Evolutionary conservation across 2,888 invertebrate species (phyloP).

Genomic region (Bibio marci): DNA sequence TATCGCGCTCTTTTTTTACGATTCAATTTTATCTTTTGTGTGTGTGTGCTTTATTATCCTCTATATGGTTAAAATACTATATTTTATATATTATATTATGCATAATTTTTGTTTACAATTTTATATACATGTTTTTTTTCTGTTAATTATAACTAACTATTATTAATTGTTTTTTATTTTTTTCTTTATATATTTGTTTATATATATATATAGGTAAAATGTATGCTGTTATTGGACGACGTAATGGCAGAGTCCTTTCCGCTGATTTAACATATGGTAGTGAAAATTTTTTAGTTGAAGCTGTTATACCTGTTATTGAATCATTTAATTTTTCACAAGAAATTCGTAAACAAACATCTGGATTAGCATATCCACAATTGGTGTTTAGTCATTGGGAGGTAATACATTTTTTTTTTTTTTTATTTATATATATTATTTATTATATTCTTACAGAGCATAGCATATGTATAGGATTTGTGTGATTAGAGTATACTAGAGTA

Average conservation of each 20-base stretch:
- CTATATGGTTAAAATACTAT: too few species aligned
- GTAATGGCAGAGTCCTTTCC: slow-evolving; percentile 74
- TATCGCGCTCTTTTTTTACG: too few species aligned
- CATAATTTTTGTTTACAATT: too few species aligned
- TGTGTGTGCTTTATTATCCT: too few species aligned
- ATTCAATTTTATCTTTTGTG: too few species aligned
- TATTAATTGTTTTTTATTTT: slow-evolving; percentile 4
- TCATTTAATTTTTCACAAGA: slow-evolving; percentile 92
- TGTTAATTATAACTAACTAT: not conserved
- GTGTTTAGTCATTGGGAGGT: slow-evolving; percentile 98
- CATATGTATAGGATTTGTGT: too few species aligned
- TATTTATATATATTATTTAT: not conserved
- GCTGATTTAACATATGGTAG: slow-evolving; percentile 88
- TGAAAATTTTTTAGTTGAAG: slow-evolving; percentile 73
- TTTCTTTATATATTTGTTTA: slow-evolving; percentile 5
- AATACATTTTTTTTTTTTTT: too few species aligned
- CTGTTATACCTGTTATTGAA: slow-evolving; percentile 88
- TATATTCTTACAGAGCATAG: too few species aligned
- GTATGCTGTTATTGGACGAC: slow-evolving; percentile 74
- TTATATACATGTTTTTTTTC: too few species aligned
- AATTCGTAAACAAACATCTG: slow-evolving; percentile 88
- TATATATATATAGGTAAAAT: slow-evolving; percentile 49
- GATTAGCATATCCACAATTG: slow-evolving; percentile 87
- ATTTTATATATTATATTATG: too few species aligned
- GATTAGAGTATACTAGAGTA: too few species aligned